Base-by-base conservation (phyloP, 2,797 vertebrate genomes). In the Loris lydekkerianus region DNA sequence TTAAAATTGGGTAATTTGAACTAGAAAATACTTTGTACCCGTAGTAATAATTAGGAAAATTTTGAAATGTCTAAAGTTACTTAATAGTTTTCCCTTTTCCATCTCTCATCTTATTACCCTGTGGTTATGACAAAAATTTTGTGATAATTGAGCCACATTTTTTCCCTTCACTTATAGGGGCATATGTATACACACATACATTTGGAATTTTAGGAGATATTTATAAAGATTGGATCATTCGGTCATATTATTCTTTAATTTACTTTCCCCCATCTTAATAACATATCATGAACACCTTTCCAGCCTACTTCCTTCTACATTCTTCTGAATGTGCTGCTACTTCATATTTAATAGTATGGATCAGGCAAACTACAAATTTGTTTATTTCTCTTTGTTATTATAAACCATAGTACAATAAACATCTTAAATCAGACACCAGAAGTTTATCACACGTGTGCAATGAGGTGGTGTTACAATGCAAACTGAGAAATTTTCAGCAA, bases 1-100 rank as follows among this genome's bases (percentile, higher is more conserved):
- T 78, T 5, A 88, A 93, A 88, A 63, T 89, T 76, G 93, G 31
- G 10, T 86, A 91, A 56, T 46, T 78, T 88, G 58, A 95, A 53
- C 78, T 93, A 75, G 63, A 88, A 88, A 80, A 69, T 85, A 76
- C 37, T 70, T 25, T 40, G 25, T 67, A 63, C 17, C 49, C 14
- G 17, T 31, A 58, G 40, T 67, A 84, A 56, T 75, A 70, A 58
- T 81, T 80, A 96, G 87, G 82, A 69, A 73, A 78, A 88, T 86
- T 85, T 65, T 5, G 31, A 86, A 93, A 61, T 56, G 27, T 63
- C 29, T 56, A 70, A 67, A 91, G 46, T 23, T 80, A 89, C 37
- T 75, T 83, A 83, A 87, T 75, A 20, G 20, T 61, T 88, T 82
- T 86, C 13, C 11, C 49, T 78, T 77, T 89, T 65, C 29, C 10